Evolutionary conservation across 1,140 invertebrate species (phyloP).

Genomic region (Orius laevigatus): DNA sequence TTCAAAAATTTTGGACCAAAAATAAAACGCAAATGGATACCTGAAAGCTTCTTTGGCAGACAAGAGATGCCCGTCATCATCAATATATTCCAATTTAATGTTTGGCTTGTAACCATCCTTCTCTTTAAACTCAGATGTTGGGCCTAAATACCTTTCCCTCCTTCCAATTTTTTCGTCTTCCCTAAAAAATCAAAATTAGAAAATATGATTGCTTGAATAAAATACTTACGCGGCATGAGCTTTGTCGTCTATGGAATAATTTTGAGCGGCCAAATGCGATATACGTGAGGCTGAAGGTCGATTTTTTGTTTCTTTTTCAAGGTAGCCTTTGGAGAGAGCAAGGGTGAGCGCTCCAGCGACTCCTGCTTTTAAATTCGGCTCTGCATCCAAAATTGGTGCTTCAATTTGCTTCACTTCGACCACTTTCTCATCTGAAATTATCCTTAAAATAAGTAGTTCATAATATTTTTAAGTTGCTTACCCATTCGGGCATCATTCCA

Average conservation of each 20-base stretch:
- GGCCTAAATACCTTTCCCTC: conserved; percentile 66
- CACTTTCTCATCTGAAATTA: conserved; percentile 15
- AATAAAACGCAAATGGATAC: conserved; percentile 25
- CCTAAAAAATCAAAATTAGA: conserved; percentile 28
- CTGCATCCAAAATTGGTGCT: conserved; percentile 75
- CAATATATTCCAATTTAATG: conserved; percentile 94
- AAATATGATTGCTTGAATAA: background rate
- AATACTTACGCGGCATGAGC: conserved; percentile 48
- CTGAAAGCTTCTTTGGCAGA: conserved; percentile 94
- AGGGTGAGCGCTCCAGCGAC: conserved; percentile 81
- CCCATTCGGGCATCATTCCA: conserved; percentile 58
- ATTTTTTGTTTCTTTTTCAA: conserved; percentile 66
- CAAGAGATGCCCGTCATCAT: conserved; percentile 81
- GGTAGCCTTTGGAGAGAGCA: conserved; percentile 88
- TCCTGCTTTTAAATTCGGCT: conserved; percentile 84
- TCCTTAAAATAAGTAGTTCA: conserved; percentile 9
- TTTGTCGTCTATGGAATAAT: conserved; percentile 97
- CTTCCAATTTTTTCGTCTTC: conserved; percentile 70
- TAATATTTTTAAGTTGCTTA: conserved; percentile 19
- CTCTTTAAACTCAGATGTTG: conserved; percentile 84
- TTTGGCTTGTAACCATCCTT: conserved; percentile 87
- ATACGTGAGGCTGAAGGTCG: conserved; percentile 51
- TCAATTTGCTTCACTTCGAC: conserved; percentile 31
- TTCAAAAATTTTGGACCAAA: background rate
- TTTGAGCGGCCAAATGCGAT: conserved; percentile 66